Base-by-base conservation (phyloP, 1,140 invertebrate species). In the Drosophila kanapiae region DNA sequence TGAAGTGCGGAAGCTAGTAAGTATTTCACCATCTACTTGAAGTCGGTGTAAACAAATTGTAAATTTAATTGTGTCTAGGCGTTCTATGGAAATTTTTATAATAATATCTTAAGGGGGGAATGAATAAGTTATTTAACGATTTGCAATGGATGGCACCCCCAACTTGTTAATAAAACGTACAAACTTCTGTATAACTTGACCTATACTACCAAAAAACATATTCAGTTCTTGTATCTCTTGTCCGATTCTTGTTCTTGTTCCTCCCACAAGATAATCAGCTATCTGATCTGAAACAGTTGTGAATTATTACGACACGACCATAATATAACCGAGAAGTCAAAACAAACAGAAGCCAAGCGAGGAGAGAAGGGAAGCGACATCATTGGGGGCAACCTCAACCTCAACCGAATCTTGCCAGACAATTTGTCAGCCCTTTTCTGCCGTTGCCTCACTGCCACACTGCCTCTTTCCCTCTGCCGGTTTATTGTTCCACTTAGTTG, bases 361-460 rank as follows among this genome's bases (percentile, higher is more conserved):
- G 9, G 4, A 10, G 14, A 3, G 13, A 23, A n/a, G 8, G 2
- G 23, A 7, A 14, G 42, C 48, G 48, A n/a, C 27, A 62, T 35
- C 57, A 37, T 31, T n/a, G n/a, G 13, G 35, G 56, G n/a, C 14
- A 45, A 60, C 23, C 37, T 11, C 23, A 37, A 42, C 33, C 61
- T 31, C 27, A 59, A 48, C 42, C 13, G 16, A 49, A 69, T 42
- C 61, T 67, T 43, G 49, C 40, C 68, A 85, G 82, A 86, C 82
- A 85, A 67, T 65, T 67, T 78, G 82, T 86, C 82, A 86, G 68
- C 78, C 81, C 82, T 74, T 84, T 82, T 60, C 38, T 18, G 31
- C 37, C 14, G 38, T 14, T 40, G 35, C 9, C n/a, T n/a, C 35
- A 11, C 35, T 37, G 38, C 38, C 37, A 23, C 23, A 2, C 1